phyloP scores from a whole-genome alignment of 2,113 vertebrate genomes.

The Tychaedon coryphoeus region DNA sequence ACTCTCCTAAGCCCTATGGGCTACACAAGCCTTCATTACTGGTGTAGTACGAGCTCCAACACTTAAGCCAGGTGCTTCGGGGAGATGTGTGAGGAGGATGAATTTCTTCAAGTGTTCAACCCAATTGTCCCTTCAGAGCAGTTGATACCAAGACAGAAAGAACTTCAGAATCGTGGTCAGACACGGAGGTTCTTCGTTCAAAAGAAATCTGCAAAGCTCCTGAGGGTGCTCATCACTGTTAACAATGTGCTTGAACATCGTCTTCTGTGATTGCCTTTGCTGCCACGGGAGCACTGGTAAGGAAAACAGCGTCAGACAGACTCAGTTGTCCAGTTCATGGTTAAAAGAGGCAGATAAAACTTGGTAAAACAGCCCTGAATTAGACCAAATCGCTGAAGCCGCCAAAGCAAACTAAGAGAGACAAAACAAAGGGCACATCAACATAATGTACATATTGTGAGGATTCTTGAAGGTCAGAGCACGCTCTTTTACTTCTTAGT shows the following conservation, averaged over 20 bases:
- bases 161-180: neutral
- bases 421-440: conserved; percentile 82
- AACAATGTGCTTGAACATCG: neutral
- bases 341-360: conserved; percentile 60
- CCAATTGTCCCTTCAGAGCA: neutral
- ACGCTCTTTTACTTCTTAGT: conserved; percentile 78
- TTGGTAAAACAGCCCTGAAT: conserved; percentile 51
- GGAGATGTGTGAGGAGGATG: neutral
- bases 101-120: neutral
- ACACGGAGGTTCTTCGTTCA: neutral
- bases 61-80: neutral
- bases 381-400: conserved; percentile 36
- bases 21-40: neutral
- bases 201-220: neutral
- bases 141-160: neutral
- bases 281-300: neutral
- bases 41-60: neutral
- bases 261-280: neutral
- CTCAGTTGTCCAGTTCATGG: conserved; percentile 27
- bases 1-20: neutral
- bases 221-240: neutral
- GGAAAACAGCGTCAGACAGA: neutral
- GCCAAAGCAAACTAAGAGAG: conserved; percentile 70
- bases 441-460: conserved; percentile 80
- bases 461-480: conserved; percentile 79